These are phyloP conservation scores for Chymomyza caudatula DNA, from an alignment of 2,888 invertebrate genomes.

Conservation along the genomic window DNA sequence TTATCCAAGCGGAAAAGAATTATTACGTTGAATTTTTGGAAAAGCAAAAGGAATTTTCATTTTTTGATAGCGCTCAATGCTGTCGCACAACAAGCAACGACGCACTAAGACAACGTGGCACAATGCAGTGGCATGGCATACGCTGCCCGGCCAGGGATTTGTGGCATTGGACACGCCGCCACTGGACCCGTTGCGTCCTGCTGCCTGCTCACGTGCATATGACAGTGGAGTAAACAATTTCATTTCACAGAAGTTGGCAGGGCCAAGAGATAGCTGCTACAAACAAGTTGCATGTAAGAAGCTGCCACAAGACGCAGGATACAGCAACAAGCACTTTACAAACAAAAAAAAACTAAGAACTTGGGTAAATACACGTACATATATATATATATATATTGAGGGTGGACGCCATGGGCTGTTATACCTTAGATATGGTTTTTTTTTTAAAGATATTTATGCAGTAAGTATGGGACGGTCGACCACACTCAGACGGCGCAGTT, in stretches of 20 bases:
- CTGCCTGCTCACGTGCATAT: slow-evolving; percentile 63
- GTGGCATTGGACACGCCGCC: neutral
- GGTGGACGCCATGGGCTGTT: slow-evolving; percentile 1
- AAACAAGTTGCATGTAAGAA: slow-evolving; percentile 64
- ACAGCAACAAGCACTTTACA: slow-evolving; percentile 22
- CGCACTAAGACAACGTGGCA: neutral
- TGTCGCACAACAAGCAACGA: neutral
- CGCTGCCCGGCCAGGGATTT: neutral
- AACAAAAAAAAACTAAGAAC: slow-evolving; percentile 57
- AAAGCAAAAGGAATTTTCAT: slow-evolving; percentile 46
- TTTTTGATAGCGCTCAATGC: slow-evolving; percentile 60
- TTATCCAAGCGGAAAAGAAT: slow-evolving; percentile 74
- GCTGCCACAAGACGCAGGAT: slow-evolving; percentile 46
- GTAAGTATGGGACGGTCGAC: neutral
- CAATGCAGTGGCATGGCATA: slow-evolving; percentile 19
- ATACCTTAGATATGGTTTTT: slow-evolving; percentile 3
- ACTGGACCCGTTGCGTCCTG: neutral
- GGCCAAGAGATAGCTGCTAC: slow-evolving; percentile 61
- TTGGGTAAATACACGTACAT: slow-evolving; percentile 70
- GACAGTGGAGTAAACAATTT: slow-evolving; percentile 72
- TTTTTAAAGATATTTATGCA: neutral
- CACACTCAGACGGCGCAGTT: slow-evolving; percentile 48
- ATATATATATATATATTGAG: slow-evolving; percentile 46
- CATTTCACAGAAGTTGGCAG: slow-evolving; percentile 56
- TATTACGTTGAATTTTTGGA: slow-evolving; percentile 67